Evolutionary conservation across 2,888 invertebrate species (phyloP), one percentile per base, ranked within the genome.

Genomic region (Lepeophtheirus nordmannii): DNA sequence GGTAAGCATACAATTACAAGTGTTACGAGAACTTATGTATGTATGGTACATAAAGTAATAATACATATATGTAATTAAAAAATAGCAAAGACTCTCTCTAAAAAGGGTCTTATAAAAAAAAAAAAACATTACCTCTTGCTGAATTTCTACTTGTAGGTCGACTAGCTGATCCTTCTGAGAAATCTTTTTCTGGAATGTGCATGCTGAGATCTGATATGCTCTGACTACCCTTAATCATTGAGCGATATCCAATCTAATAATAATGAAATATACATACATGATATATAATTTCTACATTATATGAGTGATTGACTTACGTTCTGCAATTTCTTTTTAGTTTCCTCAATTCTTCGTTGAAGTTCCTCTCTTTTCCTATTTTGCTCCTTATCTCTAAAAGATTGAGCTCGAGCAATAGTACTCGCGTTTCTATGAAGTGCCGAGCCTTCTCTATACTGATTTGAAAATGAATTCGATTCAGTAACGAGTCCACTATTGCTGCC

Each of bases 271-370:
- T 68, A 41, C 10, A 67, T 53, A 46, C 59, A 30, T 53, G 58
- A 65, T 57, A 46, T 22, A 23, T 22, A 10, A n/a, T n/a, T n/a
- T n/a, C n/a, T n/a, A n/a, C 20, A 23, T 38, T 20, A 37, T 39
- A n/a, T 11, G 7, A 30, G 30, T 5, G 30, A 30, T 17, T 46
- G 8, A 81, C 85, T 83, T 75, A 91, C 91, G 74, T 84, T 90
- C 78, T 90, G 89, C 69, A 91, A 76, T 76, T 89, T 89, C 70
- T 85, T 81, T 73, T 87, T 82, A 0, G 89, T 89, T 77, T 90
- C 89, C 72, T 87, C 83, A 71, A 88, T 84, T 72, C 89, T 80
- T 74, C 87, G 82, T 72, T 86, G 83, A 69, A 92, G 78, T 73
- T 91, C 89, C 74, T 89, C 86, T 7, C 87, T 76, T 67, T 83